Base-by-base conservation (phyloP, 2,888 invertebrate genomes). In the Chymomyza procnemis region DNA sequence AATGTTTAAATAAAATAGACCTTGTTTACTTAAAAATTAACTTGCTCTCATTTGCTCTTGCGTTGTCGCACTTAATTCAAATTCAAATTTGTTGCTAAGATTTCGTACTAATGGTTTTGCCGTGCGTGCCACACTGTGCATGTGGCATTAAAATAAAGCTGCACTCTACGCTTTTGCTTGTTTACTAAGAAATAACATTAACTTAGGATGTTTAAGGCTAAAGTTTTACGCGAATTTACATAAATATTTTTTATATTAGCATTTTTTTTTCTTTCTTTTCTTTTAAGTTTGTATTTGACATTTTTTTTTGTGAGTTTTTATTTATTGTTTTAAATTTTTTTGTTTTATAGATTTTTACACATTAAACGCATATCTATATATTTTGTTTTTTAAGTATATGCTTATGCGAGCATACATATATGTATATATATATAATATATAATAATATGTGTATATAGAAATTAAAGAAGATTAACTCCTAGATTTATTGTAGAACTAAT, bases 181-280 rank as follows among this genome's bases (percentile, higher is more conserved):
- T 61, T 66, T 65, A 64, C 57, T 75, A 83, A 74, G 68, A 76
- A 72, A 66, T 76, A 64, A 71, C 61, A 62, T 68, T 67, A 76
- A 47, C 46, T 77, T 75, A 69, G 69, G 70, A 66, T 26, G 61
- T 66, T 63, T 70, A 72, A 80, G 55, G 61, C 79, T 74, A 80
- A 69, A 71, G 56, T 70, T 80, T 30, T 63, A 70, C 66, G 83
- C 82, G 72, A 80, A 85, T 85, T 81, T 75, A 81, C 79, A 84
- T 67, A 70, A 22, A 67, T 79, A 61, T 76, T 67, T 67, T 62
- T 69, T 61, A 69, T 56, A 67, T 14, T 59, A 55, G 63, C 54
- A n/a, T n/a, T n/a, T 60, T 61, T 66, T 54, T 26, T 61, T 66
- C 50, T 48, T 19, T 55, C 54, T 16, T 57, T 61, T 68, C 63